A percentile compares a stretch with the other conserved stretches of the same genome.
phyloP scores from a whole-genome alignment of 2,113 vertebrate species.

The Bufo bufo region DNA sequence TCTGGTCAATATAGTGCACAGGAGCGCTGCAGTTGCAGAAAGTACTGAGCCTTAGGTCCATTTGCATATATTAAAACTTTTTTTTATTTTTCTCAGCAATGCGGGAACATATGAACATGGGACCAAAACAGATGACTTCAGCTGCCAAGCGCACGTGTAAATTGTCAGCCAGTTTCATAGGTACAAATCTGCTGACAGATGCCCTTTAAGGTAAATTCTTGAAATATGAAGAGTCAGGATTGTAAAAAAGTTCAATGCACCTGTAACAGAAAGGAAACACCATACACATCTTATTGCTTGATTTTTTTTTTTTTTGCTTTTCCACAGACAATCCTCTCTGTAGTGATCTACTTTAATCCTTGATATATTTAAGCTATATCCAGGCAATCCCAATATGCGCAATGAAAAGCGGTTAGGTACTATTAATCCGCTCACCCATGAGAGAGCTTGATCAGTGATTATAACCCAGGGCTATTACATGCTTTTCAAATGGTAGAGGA shows the following conservation, averaged over 20 bases:
- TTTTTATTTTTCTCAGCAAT: no score
- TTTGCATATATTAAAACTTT: no score
- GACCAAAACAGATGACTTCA: no score
- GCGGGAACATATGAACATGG: no score
- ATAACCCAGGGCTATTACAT: slow-evolving; percentile 55
- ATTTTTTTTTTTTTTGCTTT: slow-evolving; percentile 21
- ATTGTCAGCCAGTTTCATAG: no score
- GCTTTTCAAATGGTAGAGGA: slow-evolving; percentile 51
- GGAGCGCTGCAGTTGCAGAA: no score
- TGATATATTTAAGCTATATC: slow-evolving; percentile 37
- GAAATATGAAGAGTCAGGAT: not conserved
- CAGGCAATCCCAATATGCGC: slow-evolving; percentile 48
- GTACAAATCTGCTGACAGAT: no score
- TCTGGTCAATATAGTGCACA: no score
- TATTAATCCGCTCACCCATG: slow-evolving; percentile 53
- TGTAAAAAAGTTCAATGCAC: slow-evolving; percentile 3
- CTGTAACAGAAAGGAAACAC: not conserved
- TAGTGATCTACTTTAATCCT: slow-evolving; percentile 33
- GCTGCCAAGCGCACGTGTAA: no score
- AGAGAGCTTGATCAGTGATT: slow-evolving; percentile 56
- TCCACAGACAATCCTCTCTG: slow-evolving; percentile 36
- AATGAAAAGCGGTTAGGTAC: slow-evolving; percentile 49
- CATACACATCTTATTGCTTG: not conserved
- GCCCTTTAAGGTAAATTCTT: not conserved
- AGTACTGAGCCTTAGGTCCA: no score